A percentile compares a stretch with the other conserved stretches of the same genome.
phyloP scores from a whole-genome alignment of 2,888 invertebrate species.

The Athalia rosae region DNA sequence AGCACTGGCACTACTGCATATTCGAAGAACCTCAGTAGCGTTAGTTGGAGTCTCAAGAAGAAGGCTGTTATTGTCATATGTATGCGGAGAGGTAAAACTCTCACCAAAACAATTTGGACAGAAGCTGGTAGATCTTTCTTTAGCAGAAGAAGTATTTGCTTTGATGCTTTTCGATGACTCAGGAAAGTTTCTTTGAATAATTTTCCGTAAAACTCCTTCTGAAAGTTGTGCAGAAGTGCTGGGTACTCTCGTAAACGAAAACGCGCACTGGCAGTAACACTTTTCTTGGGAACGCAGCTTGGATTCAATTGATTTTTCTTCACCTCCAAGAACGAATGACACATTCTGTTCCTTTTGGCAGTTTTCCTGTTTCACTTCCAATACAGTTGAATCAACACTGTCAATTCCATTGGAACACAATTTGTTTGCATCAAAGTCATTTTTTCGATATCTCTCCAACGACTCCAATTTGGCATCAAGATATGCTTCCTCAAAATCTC shows the following conservation, averaged over 20 bases:
- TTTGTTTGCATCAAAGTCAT: constrained; percentile 51
- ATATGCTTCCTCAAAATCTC: constrained; percentile 53
- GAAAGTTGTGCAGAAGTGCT: constrained; percentile 69
- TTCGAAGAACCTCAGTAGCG: constrained; percentile 81
- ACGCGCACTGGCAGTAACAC: constrained; percentile 64
- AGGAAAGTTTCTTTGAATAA: constrained; percentile 69
- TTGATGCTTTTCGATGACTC: constrained; percentile 69
- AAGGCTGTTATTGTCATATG: constrained; percentile 60
- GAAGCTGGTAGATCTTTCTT: constrained; percentile 52
- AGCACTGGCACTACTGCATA: constrained; percentile 55
- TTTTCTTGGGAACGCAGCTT: constrained; percentile 48
- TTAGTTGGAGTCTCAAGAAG: constrained; percentile 85
- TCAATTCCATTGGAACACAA: constrained; percentile 46
- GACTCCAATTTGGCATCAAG: constrained; percentile 47
- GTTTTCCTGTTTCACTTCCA: constrained; percentile 50
- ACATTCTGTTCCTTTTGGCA: constrained; percentile 59
- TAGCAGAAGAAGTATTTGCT: constrained; percentile 55
- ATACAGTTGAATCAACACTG: constrained; percentile 52
- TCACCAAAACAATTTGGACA: constrained; percentile 65
- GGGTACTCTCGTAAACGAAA: constrained; percentile 65
- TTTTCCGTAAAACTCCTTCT: constrained; percentile 66
- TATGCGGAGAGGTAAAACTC: constrained; percentile 54
- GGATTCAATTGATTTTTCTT: constrained; percentile 59
- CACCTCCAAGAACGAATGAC: constrained; percentile 67
- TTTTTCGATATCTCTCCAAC: constrained; percentile 37